Conservation (phyloP, 2,888 invertebrate genomes). For the Gandaritis pyraliata region DNA sequence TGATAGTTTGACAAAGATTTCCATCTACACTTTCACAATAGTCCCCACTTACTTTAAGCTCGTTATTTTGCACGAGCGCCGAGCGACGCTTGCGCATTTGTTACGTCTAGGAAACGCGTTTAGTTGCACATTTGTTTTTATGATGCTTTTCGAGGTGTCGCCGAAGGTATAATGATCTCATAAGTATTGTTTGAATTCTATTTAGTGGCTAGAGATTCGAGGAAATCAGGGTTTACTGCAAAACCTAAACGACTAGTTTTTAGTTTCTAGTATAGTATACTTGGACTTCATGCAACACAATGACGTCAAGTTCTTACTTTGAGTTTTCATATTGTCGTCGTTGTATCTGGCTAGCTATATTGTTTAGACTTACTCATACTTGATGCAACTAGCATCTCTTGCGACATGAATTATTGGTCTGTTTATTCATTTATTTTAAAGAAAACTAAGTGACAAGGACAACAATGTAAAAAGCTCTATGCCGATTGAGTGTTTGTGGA, state of each 20-base stretch:
- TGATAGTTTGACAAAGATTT: not conserved
- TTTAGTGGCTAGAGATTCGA: conserved; percentile 9
- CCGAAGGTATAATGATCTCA: conserved; percentile 18
- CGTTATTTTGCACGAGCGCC: conserved; percentile 54
- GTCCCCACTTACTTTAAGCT: conserved; percentile 42
- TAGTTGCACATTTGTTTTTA: conserved; percentile 59
- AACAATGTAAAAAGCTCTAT: not conserved
- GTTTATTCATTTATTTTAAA: too few relatives aligned
- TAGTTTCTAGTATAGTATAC: too few relatives aligned
- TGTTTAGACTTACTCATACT: too few relatives aligned
- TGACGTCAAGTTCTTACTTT: too few relatives aligned
- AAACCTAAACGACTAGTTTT: too few relatives aligned
- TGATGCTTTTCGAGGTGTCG: conserved; percentile 26
- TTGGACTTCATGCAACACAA: too few relatives aligned
- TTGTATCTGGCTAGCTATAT: too few relatives aligned
- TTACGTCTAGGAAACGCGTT: conserved; percentile 55
- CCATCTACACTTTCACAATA: conserved; percentile 11
- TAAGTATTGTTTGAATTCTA: conserved; percentile 21
- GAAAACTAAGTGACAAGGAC: conserved; percentile 1
- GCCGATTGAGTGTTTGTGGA: conserved; percentile 2
- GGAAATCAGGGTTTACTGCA: conserved; percentile 13
- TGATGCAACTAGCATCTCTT: too few relatives aligned
- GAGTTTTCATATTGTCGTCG: too few relatives aligned
- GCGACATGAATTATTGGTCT: too few relatives aligned
- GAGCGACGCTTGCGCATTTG: conserved; percentile 46